Conservation (phyloP, 2,113 vertebrate genomes). For the Chaenogobius annularis region DNA sequence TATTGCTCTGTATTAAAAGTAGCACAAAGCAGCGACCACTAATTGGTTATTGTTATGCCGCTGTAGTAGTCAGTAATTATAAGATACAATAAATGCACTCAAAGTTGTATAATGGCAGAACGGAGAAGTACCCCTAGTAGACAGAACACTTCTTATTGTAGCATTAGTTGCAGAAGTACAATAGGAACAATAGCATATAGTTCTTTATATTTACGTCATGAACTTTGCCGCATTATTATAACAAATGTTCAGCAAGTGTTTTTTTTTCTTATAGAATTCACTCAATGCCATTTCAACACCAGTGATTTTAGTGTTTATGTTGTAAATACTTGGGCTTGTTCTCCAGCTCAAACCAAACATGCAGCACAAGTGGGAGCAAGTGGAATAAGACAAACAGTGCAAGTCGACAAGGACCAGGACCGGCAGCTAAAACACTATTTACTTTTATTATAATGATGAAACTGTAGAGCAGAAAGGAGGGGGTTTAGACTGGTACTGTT, state of each 20-base stretch:
- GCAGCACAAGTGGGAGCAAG: conserved; percentile 40
- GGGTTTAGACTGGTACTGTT: conserved; percentile 23
- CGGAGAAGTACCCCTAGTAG: no score
- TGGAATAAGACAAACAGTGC: conserved; percentile 23
- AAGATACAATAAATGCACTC: no score
- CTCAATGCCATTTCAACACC: conserved; percentile 20
- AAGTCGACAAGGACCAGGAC: conserved; percentile 17
- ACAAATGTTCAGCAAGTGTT: not conserved
- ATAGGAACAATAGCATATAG: not conserved
- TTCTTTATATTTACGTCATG: not conserved
- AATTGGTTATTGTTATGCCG: no score
- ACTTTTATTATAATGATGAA: conserved; percentile 64
- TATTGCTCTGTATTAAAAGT: no score
- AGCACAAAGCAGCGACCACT: no score
- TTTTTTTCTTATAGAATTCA: conserved; percentile 12
- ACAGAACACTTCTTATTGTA: not conserved
- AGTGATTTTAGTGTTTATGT: conserved; percentile 44
- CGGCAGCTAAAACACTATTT: conserved; percentile 44
- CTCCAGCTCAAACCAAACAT: conserved; percentile 46
- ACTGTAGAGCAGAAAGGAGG: conserved; percentile 25
- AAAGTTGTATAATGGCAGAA: no score
- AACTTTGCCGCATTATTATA: not conserved
- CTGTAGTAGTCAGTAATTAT: no score
- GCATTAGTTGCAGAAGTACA: not conserved
- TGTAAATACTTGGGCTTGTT: conserved; percentile 52